phyloP scores from a whole-genome alignment of 2,113 vertebrate genomes.

The Indri indri region DNA sequence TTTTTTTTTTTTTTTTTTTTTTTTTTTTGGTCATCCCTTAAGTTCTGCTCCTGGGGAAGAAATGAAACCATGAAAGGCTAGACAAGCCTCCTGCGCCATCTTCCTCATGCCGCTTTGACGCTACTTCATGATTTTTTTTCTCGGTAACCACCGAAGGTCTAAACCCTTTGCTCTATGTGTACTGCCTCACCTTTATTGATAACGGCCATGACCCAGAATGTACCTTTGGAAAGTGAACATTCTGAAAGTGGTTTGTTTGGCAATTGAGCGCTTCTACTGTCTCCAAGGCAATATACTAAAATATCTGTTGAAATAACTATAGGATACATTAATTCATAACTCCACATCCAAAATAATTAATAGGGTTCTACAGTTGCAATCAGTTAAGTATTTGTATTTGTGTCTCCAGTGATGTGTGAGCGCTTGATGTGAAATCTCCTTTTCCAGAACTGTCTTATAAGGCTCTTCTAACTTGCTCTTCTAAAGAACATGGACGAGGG shows the following conservation, averaged over 20 bases:
- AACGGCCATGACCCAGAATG: neutral
- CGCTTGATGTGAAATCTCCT: neutral
- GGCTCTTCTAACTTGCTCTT: neutral
- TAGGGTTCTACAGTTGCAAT: neutral
- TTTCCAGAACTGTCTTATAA: neutral
- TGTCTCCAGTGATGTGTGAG: neutral
- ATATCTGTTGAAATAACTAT: neutral
- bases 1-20: neutral
- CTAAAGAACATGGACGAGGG: neutral
- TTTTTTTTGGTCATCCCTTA: neutral
- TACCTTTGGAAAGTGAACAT: neutral
- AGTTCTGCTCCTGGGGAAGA: neutral
- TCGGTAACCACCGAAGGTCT: neutral
- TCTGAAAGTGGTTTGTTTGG: neutral
- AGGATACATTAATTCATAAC: neutral
- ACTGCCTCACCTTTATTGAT: neutral
- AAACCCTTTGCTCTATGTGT: neutral
- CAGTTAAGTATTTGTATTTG: neutral
- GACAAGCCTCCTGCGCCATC: too few species aligned
- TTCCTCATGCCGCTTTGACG: neutral
- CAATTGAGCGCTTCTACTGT: neutral
- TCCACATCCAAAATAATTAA: neutral
- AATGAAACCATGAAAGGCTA: neutral
- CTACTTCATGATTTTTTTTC: neutral
- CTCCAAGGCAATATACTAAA: neutral